Conservation (phyloP, 2,797 vertebrate genomes). For the Coluber constrictor region DNA sequence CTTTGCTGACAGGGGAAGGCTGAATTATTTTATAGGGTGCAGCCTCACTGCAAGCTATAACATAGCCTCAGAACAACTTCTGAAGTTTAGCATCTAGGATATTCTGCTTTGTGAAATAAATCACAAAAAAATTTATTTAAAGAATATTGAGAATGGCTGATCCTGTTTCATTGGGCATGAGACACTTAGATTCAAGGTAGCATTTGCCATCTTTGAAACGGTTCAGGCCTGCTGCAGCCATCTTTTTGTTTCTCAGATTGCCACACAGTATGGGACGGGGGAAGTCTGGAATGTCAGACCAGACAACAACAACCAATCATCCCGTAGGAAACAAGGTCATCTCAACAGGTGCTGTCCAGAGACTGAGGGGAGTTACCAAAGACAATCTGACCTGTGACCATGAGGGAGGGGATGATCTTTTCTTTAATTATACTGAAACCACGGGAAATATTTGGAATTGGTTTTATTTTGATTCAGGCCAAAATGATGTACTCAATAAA, state of each 20-base stretch:
- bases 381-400: not conserved
- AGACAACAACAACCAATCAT: not conserved
- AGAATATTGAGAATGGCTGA: not conserved
- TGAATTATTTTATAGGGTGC: not conserved
- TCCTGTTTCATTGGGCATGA: not conserved
- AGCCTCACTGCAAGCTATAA: not conserved
- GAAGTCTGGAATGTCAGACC: not conserved
- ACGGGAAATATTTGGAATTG: not conserved
- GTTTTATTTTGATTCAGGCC: not conserved
- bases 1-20: not conserved
- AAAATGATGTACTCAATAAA: not conserved
- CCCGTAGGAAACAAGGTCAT: not conserved
- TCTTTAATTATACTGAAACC: not conserved
- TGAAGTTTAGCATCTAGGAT: not conserved
- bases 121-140: not conserved
- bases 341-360: not conserved
- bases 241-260: not conserved
- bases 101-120: not conserved
- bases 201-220: not conserved
- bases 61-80: not conserved
- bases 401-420: not conserved
- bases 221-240: not conserved
- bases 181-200: conserved; percentile 12
- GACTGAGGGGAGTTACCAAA: not conserved
- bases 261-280: not conserved